Evolutionary conservation across 64 coral and sea anemone genomes (phyloP).

Genomic region (Trachythela sp.): DNA sequence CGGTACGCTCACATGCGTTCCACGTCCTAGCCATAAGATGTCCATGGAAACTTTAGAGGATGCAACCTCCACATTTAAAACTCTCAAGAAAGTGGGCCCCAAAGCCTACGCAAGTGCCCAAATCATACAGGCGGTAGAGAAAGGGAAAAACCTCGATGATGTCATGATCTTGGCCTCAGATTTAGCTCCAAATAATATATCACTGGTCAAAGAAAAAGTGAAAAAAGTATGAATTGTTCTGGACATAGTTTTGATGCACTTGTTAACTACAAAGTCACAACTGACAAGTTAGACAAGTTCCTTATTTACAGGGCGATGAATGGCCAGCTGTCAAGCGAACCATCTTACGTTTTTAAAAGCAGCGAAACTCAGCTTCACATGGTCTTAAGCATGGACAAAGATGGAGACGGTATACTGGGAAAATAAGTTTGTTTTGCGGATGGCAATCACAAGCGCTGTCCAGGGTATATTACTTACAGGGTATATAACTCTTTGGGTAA

Average conservation of each 20-base stretch:
- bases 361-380: slow-evolving; percentile 18
- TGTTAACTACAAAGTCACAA: slow-evolving; percentile 53
- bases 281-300: slow-evolving; percentile 51
- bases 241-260: slow-evolving; percentile 65
- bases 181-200: slow-evolving; percentile 40
- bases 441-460: slow-evolving; percentile 50
- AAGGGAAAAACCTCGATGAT: slow-evolving; percentile 45
- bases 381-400: slow-evolving; percentile 54
- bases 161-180: slow-evolving; percentile 36
- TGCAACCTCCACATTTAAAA: slow-evolving; percentile 45
- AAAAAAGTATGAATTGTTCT: slow-evolving; percentile 15
- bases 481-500: slow-evolving; percentile 53
- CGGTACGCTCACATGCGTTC: slow-evolving; percentile 45
- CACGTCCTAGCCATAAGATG: not conserved
- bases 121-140: slow-evolving; percentile 49
- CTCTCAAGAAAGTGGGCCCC: slow-evolving; percentile 47
- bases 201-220: slow-evolving; percentile 32
- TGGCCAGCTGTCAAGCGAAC: slow-evolving; percentile 35
- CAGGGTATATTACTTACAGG: slow-evolving; percentile 31
- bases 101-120: slow-evolving; percentile 50
- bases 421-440: slow-evolving; percentile 59
- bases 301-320: slow-evolving; percentile 50
- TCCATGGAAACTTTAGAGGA: slow-evolving; percentile 19
- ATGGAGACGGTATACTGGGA: slow-evolving; percentile 19
- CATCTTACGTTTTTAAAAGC: slow-evolving; percentile 7